phyloP scores from a whole-genome alignment of 2,113 vertebrate species.

The Mormyrus lacerda region DNA sequence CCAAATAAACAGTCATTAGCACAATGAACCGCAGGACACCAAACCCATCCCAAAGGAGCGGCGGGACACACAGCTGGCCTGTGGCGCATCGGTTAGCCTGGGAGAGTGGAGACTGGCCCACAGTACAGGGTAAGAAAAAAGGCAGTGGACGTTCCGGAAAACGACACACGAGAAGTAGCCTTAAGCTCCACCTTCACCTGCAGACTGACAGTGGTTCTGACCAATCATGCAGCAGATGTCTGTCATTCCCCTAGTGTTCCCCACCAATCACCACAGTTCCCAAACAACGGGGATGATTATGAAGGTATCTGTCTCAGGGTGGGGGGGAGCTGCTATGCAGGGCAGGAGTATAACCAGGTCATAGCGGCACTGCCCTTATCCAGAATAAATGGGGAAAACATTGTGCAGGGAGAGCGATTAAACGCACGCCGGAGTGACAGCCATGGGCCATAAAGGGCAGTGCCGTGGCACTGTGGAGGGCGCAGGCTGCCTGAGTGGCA shows the following conservation, averaged over 20 bases:
- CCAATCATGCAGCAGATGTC: not conserved
- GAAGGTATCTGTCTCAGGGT: not conserved
- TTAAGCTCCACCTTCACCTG: constrained; percentile 1
- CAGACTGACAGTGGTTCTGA: constrained; percentile 32
- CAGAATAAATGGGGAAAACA: not conserved
- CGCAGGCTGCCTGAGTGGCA: not conserved
- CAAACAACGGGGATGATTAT: not conserved
- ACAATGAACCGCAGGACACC: constrained; percentile 19
- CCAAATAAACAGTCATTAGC: constrained; percentile 32
- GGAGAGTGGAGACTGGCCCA: not conserved
- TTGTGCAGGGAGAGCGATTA: not conserved
- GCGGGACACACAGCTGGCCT: constrained; percentile 24
- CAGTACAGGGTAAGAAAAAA: not conserved
- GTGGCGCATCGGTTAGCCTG: not conserved
- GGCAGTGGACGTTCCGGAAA: not conserved
- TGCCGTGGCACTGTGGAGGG: not conserved
- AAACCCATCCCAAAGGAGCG: not conserved
- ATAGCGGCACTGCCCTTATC: not conserved
- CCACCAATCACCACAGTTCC: constrained; percentile 12
- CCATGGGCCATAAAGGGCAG: not conserved
- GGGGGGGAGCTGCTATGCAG: not conserved
- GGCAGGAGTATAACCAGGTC: not conserved
- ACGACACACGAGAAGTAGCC: not conserved
- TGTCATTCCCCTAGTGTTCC: constrained; percentile 21
- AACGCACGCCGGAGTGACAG: not conserved